Evolutionary conservation across 2,888 invertebrate genomes (phyloP), one percentile per base, ranked within the genome.

Genomic region (Dromius quadrimaculatus): DNA sequence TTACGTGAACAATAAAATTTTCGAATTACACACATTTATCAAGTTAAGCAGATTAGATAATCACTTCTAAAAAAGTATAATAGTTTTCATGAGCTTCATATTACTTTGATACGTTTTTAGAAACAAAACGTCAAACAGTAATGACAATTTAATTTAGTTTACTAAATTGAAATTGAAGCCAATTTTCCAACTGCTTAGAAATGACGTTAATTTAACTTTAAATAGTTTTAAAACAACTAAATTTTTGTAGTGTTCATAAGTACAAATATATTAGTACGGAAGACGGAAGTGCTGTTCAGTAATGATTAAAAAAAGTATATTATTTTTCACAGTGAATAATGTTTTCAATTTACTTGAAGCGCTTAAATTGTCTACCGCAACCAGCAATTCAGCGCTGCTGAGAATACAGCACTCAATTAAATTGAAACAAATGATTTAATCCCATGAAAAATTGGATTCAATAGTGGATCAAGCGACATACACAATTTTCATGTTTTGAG

Each of bases 1-100:
- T 54, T 54, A 11, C 50, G 28, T 28, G 28, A 54, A 54, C 50
- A 54, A 15, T 15, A n/a, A 54, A 54, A 54, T 54, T 54, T 54
- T 54, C 50, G 28, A 54, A 54, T 54, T 54, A 54, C 23, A 54
- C 11, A 28, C 15, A 28, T 54, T 9, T 32, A 11, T 22, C 8
- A 11, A 47, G 47, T 22, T 47, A 47, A 11, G n/a, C 23, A 3
- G 11, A 22, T 23, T 47, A 47, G 22, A 47, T 47, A 47, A 47
- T 47, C 41, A 38, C 13, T 43, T 43, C 17, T 43, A 22, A 11
- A 9, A 22, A 47, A 38, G 2, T 3, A n/a, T 9, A 36, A n/a
- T 36, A 2, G 9, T 2, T 2, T 17, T 45, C 43, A 19, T 19
- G 19, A 45, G n/a, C n/a, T n/a, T n/a, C n/a, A n/a, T n/a, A n/a